phyloP scores from a whole-genome alignment of 1,140 invertebrate species.

The Zaprionus capensis region DNA sequence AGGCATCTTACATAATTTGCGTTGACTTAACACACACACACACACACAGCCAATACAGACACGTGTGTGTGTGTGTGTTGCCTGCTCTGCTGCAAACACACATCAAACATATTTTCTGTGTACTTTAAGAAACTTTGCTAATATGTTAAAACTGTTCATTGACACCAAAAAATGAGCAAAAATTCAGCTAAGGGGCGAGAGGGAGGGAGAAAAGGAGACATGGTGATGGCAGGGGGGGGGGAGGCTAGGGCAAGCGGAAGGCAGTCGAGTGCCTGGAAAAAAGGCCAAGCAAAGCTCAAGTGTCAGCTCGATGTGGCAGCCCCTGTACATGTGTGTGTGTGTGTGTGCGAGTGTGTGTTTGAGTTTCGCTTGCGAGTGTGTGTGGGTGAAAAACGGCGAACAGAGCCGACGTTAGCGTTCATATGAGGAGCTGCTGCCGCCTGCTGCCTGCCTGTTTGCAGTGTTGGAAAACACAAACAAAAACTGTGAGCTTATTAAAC shows the following conservation, averaged over 20 bases:
- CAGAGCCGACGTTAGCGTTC: conserved; percentile 20
- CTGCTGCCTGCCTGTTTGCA: conserved; percentile 58
- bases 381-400: not conserved
- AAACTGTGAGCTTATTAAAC: conserved; percentile 82
- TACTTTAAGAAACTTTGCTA: conserved; percentile 82
- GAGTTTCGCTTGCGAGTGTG: conserved; percentile 52
- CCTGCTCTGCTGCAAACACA: conserved; percentile 42
- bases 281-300: conserved; percentile 63
- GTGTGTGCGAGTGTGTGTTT: conserved; percentile 45
- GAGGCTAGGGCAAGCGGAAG: conserved; percentile 5
- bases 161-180: conserved; percentile 81
- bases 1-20: conserved; percentile 38
- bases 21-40: conserved; percentile 27
- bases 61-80: not conserved
- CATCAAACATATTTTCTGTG: conserved; percentile 82
- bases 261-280: conserved; percentile 35
- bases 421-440: conserved; percentile 48
- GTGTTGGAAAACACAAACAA: conserved; percentile 81
- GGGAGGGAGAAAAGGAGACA: not conserved
- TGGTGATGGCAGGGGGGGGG: not conserved
- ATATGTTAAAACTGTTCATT: conserved; percentile 83
- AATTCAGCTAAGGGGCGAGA: conserved; percentile 38
- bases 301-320: conserved; percentile 31
- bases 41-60: not conserved
- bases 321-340: not conserved